Percentiles rank a stretch among this genome's conserved stretches.
phyloP scores from a whole-genome alignment of 2,888 invertebrate genomes.

The Cremastobaeus sp. region DNA sequence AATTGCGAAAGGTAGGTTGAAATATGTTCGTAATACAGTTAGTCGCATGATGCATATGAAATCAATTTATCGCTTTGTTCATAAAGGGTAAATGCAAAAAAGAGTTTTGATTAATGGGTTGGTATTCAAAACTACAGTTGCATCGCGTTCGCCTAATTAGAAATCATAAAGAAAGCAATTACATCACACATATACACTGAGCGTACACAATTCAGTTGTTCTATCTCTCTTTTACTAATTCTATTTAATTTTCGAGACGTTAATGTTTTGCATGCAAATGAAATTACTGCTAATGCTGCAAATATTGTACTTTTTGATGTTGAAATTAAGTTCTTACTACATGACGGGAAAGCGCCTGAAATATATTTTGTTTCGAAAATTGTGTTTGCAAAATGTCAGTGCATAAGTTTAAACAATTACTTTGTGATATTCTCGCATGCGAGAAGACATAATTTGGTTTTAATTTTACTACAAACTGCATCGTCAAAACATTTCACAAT shows the following conservation, averaged over 20 bases:
- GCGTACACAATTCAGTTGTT: too few species aligned
- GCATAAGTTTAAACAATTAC: constrained; percentile 12
- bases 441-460: constrained; percentile 14
- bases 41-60: too few species aligned
- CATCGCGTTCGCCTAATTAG: too few species aligned
- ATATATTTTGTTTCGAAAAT: constrained; percentile 2
- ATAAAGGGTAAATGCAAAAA: too few species aligned
- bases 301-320: constrained; percentile 12
- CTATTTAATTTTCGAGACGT: background rate
- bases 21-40: too few species aligned
- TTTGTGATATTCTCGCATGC: background rate
- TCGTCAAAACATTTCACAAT: constrained; percentile 12
- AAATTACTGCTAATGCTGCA: constrained; percentile 1
- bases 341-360: background rate
- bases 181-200: too few species aligned
- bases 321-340: constrained; percentile 3
- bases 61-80: too few species aligned
- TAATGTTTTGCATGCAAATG: constrained; percentile 7
- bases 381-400: constrained; percentile 9
- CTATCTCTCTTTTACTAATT: too few species aligned
- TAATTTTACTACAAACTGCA: background rate
- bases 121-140: too few species aligned
- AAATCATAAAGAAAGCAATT: too few species aligned
- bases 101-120: too few species aligned
- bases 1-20: too few species aligned